Evolutionary conservation across 2,888 invertebrate species (phyloP), one percentile per base, ranked within the genome.

Genomic region (Tineola bisselliella): DNA sequence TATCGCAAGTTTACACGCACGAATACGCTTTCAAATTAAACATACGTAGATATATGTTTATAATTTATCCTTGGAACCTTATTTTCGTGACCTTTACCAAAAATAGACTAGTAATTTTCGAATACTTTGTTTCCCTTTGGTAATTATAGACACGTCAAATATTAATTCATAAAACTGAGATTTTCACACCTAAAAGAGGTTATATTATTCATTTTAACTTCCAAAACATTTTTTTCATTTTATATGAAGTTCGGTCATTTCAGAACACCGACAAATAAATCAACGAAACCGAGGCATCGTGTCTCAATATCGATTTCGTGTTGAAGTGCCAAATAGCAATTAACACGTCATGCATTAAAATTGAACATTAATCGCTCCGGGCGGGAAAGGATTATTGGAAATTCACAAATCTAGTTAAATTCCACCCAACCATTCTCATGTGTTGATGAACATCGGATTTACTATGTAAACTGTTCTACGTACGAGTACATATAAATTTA

Each of bases 331-430:
- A 48, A 48, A 48, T 17, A 48, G 48, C 17, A 48, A 48, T 48
- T 48, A 17, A 48, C 48, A 48, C 48, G 17, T 48, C 48, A 48
- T 48, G 48, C 48, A 48, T 48, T 48, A 48, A 48, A 48, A 48
- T 48, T 48, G 8, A 17, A 48, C 48, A 48, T 17, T 38, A 38
- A 38, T 38, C 15, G 48, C 48, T 15, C 13, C 6, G 17, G 48
- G 48, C 25, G 13, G 8, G 3, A 3, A 6, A 13, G 15, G 15
- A 48, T 48, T 48, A 48, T 48, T 48, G 48, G 13, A 48, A 48
- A 48, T 48, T 48, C 15, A 17, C 38, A 38, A 38, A 38, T 38
- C 6, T 38, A 38, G 38, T 38, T 38, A 38, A 25, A 12, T 10
- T 38, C 38, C 10, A 38, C 38, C n/a, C 25, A 25, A 25, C 25